Conservation (phyloP, 2,797 vertebrate genomes). For the Paguma larvata region DNA sequence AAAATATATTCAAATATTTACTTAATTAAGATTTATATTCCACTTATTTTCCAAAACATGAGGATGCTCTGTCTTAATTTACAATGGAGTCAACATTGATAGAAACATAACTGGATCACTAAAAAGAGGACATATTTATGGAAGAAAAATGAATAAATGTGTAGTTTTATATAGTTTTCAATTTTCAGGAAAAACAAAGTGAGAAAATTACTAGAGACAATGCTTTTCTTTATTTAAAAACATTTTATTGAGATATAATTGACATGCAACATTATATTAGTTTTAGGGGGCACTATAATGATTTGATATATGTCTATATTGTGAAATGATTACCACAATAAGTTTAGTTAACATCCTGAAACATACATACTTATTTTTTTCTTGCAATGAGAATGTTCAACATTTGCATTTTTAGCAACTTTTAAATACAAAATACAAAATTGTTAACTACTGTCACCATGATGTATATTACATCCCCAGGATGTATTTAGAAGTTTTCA, state of each 20-base stretch:
- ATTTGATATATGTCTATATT: background rate
- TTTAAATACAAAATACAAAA: background rate
- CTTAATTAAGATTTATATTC: conserved; percentile 16
- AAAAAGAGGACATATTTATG: background rate
- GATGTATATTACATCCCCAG: background rate
- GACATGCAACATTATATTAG: background rate
- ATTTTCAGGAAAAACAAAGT: background rate
- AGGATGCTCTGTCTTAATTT: background rate
- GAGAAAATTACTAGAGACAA: background rate
- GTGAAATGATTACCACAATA: background rate
- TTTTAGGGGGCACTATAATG: background rate
- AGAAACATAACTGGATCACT: background rate
- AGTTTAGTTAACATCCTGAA: background rate
- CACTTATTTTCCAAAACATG: background rate
- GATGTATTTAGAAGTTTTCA: background rate
- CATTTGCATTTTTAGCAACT: background rate
- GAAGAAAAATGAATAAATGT: background rate
- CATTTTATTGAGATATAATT: background rate
- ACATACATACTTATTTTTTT: background rate
- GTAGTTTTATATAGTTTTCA: background rate
- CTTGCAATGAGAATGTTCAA: background rate
- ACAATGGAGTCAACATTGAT: background rate
- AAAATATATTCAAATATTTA: background rate
- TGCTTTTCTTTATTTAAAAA: background rate
- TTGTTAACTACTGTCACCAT: background rate